phyloP scores from a whole-genome alignment of 2,113 vertebrate genomes.

The Origma solitaria region DNA sequence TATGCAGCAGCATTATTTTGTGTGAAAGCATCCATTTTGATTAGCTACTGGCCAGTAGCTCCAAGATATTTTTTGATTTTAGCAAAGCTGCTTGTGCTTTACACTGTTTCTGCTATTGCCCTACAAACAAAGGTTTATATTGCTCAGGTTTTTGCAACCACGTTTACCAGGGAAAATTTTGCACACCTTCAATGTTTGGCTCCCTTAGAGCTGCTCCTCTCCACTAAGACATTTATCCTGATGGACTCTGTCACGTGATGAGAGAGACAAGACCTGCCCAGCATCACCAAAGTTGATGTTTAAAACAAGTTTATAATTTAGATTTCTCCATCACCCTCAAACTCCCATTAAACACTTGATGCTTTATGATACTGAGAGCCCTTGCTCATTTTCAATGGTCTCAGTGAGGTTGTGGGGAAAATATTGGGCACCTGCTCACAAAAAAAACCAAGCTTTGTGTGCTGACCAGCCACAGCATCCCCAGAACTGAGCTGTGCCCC shows the following conservation, averaged over 20 bases:
- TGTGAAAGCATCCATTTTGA: not conserved
- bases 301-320: not conserved
- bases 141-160: not conserved
- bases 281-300: not conserved
- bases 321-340: not conserved
- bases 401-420: not conserved
- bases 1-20: not conserved
- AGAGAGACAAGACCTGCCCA: not conserved
- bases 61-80: not conserved
- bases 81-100: not conserved
- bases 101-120: not conserved
- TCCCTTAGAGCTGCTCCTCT: not conserved
- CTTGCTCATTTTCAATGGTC: fast-evolving
- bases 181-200: not conserved
- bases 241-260: not conserved
- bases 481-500: not conserved
- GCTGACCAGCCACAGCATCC: fast-evolving
- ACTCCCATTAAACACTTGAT: not conserved
- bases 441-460: not conserved
- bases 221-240: not conserved
- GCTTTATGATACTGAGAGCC: not conserved
- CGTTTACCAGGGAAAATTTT: not conserved
- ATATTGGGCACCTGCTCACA: not conserved
- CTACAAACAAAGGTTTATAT: not conserved
- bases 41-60: not conserved